Evolutionary conservation across 2,113 vertebrate genomes (phyloP).

Genomic region (Brachirus orientalis): DNA sequence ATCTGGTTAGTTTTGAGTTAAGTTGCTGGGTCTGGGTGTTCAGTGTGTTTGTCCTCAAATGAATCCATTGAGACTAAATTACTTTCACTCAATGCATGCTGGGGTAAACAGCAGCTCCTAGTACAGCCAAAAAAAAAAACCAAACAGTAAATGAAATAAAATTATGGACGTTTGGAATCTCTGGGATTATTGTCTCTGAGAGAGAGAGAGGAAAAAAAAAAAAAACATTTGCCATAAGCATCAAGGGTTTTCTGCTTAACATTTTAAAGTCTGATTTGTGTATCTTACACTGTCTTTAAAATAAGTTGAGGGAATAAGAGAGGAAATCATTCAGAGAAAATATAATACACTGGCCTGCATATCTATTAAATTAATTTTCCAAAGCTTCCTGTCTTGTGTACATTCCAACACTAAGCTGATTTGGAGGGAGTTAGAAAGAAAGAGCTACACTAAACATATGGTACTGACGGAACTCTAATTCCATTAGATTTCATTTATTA

Average conservation of each 20-base stretch:
- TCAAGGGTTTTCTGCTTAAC: background rate
- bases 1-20: background rate
- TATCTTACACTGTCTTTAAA: no score
- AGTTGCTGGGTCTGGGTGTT: background rate
- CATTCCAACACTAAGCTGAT: slow-evolving; percentile 18
- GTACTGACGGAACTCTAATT: slow-evolving; percentile 8
- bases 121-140: background rate
- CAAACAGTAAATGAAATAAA: background rate
- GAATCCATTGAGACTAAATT: background rate
- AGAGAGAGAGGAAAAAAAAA: no score
- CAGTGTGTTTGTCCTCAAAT: background rate
- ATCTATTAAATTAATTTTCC: background rate
- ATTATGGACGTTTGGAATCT: background rate
- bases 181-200: background rate
- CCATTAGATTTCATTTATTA: slow-evolving; percentile 15
- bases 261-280: no score
- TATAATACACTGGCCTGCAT: background rate
- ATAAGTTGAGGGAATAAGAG: no score
- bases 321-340: background rate
- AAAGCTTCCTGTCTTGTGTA: background rate
- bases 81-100: background rate
- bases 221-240: background rate
- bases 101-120: background rate
- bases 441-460: slow-evolving; percentile 12
- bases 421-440: slow-evolving; percentile 9